Evolutionary conservation across 2,888 invertebrate species (phyloP), one percentile per base, ranked within the genome.

Genomic region (Andrena haemorrhoa): DNA sequence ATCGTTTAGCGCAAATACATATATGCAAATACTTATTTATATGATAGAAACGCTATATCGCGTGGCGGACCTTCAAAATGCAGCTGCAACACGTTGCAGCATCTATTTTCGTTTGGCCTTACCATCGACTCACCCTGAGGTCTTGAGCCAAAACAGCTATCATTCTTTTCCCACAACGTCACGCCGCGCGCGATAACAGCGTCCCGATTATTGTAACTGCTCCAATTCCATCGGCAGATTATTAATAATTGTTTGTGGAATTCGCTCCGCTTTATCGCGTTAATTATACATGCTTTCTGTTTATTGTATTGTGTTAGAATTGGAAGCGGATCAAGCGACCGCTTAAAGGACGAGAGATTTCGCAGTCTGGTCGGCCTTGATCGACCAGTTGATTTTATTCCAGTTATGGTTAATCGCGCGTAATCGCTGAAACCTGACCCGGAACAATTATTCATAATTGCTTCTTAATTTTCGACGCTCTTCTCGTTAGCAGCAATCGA

Each of bases 91-190:
- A 82, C 47, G 75, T 76, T 82, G 76, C 76, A 72, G 64, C 20
- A 41, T 68, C 68, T 82, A 82, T 82, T 82, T 82, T 82, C 20
- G 76, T 58, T 68, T 58, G 63, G 80, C 80, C 56, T 80, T 80
- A 80, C 60, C 41, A 53, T 61, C 71, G 6, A 7, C 20, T 79
- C 53, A 49, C 47, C 56, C 72, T 68, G 63, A 80, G 56, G 68
- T 72, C 68, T 72, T 35, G 60, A 72, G 80, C 80, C 83, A 82
- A 82, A 75, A 26, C 33, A 0, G 16, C 64, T 68, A 82, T 56
- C 61, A 66, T 74, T 81, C 75, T 74, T 82, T 66, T 56, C 8
- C 29, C 53, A 47, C 71, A 76, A 83, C 76, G 82, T 63, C 76
- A 75, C 53, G 41, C 16, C 49, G 16, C 16, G 16, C n/a, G n/a